Conservation (phyloP, 2,888 invertebrate genomes). For the Tinea semifulvella region DNA sequence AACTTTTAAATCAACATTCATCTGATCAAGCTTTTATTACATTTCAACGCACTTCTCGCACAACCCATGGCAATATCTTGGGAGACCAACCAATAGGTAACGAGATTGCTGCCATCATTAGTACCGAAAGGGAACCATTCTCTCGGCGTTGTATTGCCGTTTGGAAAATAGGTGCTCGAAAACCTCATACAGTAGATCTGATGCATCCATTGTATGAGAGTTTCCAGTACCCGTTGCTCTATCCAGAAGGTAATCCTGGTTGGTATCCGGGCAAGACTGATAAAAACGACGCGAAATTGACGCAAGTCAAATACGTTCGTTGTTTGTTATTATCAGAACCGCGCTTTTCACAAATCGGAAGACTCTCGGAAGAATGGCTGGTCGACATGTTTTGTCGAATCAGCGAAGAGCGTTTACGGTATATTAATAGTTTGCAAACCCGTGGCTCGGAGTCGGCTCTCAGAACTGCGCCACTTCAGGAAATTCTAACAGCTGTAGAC, state of each 20-base stretch:
- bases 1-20: constrained; percentile 1
- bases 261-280: constrained; percentile 13
- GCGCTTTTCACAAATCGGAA: constrained; percentile 15
- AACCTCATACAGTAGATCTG: constrained; percentile 16
- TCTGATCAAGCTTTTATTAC: constrained; percentile 8
- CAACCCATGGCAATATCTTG: constrained; percentile 17
- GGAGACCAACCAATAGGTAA: constrained; percentile 15
- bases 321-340: constrained; percentile 15
- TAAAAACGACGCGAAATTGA: constrained; percentile 13
- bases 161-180: constrained; percentile 18
- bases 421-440: neutral
- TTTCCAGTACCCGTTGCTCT: constrained; percentile 15
- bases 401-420: constrained; percentile 15
- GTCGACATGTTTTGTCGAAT: constrained; percentile 18
- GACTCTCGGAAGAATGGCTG: constrained; percentile 17
- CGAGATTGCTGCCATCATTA: constrained; percentile 17
- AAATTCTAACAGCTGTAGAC: neutral
- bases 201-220: constrained; percentile 16
- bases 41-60: constrained; percentile 13
- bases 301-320: constrained; percentile 14
- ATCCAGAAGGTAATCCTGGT: constrained; percentile 10
- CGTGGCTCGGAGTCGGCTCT: neutral
- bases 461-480: neutral
- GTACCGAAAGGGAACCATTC: constrained; percentile 15
- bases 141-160: constrained; percentile 16